Evolutionary conservation across 2,113 vertebrate species (phyloP).

Genomic region (Triplophysa siluroides): DNA sequence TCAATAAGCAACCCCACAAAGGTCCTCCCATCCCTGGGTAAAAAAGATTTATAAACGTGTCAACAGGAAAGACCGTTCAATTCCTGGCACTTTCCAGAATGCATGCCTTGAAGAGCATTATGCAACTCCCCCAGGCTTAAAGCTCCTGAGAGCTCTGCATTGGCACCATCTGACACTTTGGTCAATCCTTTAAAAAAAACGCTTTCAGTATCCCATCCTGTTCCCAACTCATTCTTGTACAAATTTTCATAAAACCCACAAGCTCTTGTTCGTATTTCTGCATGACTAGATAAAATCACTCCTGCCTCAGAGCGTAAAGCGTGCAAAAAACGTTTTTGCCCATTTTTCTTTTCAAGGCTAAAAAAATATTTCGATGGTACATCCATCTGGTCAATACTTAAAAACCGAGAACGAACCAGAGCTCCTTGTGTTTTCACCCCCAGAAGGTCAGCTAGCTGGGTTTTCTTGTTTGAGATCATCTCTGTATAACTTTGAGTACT

Average conservation of each 20-base stretch:
- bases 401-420: slow-evolving; percentile 2
- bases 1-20: neutral
- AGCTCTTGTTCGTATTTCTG: neutral
- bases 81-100: neutral
- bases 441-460: neutral
- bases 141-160: neutral
- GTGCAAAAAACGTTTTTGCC: neutral
- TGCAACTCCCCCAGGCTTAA: neutral
- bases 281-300: neutral
- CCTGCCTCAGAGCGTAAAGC: neutral
- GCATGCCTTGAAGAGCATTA: neutral
- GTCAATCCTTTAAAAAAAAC: neutral
- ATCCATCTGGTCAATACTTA: slow-evolving; percentile 21
- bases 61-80: slow-evolving; percentile 13
- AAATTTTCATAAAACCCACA: neutral
- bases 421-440: slow-evolving; percentile 12
- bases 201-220: neutral
- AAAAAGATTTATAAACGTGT: slow-evolving; percentile 9
- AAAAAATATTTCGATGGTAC: slow-evolving; percentile 3
- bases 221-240: neutral
- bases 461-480: neutral
- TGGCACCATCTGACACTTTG: neutral
- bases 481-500: too few relatives aligned
- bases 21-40: neutral
- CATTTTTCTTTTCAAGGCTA: slow-evolving; percentile 1